Evolutionary conservation across 2,888 invertebrate genomes (phyloP).

Genomic region (Tetheella fluctuosa): DNA sequence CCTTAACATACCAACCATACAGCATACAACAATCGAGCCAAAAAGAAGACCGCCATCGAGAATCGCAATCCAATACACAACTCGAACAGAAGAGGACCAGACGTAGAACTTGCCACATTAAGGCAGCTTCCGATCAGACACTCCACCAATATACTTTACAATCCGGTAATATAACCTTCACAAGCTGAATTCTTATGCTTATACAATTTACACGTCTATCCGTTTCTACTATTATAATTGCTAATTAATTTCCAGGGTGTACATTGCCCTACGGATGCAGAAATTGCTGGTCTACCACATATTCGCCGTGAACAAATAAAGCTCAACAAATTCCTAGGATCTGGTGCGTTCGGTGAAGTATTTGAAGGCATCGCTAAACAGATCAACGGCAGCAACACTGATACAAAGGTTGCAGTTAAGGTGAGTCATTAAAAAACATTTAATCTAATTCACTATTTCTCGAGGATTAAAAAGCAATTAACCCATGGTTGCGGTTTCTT

Average conservation of each 20-base stretch:
- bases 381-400: slow-evolving; percentile 82
- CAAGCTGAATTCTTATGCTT: neutral
- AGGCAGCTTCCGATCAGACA: slow-evolving; percentile 94
- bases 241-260: slow-evolving; percentile 56
- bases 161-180: slow-evolving; percentile 62
- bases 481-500: neutral
- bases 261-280: slow-evolving; percentile 87
- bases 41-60: slow-evolving; percentile 87
- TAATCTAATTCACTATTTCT: slow-evolving; percentile 2
- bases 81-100: slow-evolving; percentile 83
- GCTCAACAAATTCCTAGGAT: slow-evolving; percentile 94
- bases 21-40: slow-evolving; percentile 86
- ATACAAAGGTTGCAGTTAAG: slow-evolving; percentile 96
- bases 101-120: slow-evolving; percentile 93
- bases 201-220: neutral
- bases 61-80: slow-evolving; percentile 74
- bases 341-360: slow-evolving; percentile 98
- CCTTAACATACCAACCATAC: slow-evolving; percentile 17
- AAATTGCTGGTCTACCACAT: slow-evolving; percentile 92
- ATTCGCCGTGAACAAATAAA: slow-evolving; percentile 94
- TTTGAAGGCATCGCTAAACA: slow-evolving; percentile 94
- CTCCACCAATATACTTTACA: slow-evolving; percentile 93
- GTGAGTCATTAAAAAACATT: slow-evolving; percentile 63
- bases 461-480: neutral
- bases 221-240: neutral